A percentile compares a stretch with the other conserved stretches of the same genome.
Conservation (phyloP, 92 coral and sea anemone genomes). For the Meandrina meandrites region DNA sequence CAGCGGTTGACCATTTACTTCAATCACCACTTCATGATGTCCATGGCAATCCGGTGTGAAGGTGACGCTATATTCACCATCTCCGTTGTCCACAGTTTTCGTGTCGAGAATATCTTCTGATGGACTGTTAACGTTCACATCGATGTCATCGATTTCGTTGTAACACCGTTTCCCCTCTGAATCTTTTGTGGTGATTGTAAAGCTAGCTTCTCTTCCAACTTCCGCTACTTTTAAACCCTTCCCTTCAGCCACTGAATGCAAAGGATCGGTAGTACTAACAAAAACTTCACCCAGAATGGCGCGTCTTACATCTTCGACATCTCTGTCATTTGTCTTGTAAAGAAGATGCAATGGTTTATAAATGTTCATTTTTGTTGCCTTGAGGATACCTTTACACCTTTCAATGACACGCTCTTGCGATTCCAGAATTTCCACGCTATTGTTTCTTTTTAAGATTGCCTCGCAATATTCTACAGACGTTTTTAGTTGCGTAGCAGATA, state of each 20-base stretch:
- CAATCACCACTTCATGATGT: slow-evolving; percentile 43
- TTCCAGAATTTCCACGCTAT: slow-evolving; percentile 9
- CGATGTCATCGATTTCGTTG: slow-evolving; percentile 42
- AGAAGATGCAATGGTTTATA: slow-evolving; percentile 4
- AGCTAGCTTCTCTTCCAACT: slow-evolving; percentile 16
- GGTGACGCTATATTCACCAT: slow-evolving; percentile 46
- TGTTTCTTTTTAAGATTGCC: not conserved
- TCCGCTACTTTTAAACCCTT: slow-evolving; percentile 37
- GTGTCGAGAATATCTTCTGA: not conserved
- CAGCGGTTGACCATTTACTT: slow-evolving; percentile 49
- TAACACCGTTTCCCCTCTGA: slow-evolving; percentile 59
- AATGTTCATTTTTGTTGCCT: not conserved
- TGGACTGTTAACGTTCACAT: slow-evolving; percentile 36
- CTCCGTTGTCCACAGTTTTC: slow-evolving; percentile 36
- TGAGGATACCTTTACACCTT: not conserved
- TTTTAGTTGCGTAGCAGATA: not conserved
- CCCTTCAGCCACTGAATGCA: slow-evolving; percentile 47
- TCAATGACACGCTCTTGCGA: not conserved
- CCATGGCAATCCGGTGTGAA: slow-evolving; percentile 50
- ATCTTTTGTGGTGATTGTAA: slow-evolving; percentile 42
- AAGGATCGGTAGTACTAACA: slow-evolving; percentile 48
- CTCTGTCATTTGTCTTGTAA: not conserved
- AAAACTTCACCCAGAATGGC: slow-evolving; percentile 37
- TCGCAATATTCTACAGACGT: not conserved
- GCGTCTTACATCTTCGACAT: not conserved